A percentile compares a stretch with the other conserved stretches of the same genome.
Evolutionary conservation across 1,140 invertebrate genomes (phyloP).

Genomic region (Holcopasites calliopsidis): DNA sequence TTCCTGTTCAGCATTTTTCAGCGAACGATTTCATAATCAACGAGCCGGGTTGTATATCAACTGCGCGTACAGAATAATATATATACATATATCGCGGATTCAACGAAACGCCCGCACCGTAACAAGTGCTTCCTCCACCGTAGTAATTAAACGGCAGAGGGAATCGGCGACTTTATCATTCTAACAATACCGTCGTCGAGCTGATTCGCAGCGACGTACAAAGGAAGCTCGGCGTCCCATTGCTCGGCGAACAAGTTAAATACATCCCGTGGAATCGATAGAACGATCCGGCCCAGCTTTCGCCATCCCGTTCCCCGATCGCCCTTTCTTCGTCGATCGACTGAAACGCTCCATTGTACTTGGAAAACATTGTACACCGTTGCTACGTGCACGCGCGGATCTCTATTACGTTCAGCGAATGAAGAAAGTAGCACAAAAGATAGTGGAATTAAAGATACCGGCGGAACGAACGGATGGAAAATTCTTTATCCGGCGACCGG

Average conservation of each 20-base stretch:
- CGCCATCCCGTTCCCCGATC: neutral
- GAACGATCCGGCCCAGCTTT: neutral
- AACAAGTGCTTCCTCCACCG: neutral
- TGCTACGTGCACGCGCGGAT: neutral
- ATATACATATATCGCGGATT: conserved; percentile 25
- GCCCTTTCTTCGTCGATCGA: neutral
- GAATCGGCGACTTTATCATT: conserved; percentile 13
- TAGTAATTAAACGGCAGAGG: neutral
- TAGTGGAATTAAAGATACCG: neutral
- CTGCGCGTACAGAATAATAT: conserved; percentile 34
- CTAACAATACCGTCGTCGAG: neutral
- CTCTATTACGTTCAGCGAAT: neutral
- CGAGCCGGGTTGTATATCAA: neutral
- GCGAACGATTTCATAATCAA: conserved; percentile 43
- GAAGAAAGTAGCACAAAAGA: neutral
- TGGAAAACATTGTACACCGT: neutral
- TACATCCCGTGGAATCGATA: neutral
- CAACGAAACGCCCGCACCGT: neutral
- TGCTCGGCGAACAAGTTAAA: neutral
- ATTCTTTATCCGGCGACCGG: neutral
- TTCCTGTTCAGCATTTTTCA: conserved; percentile 29
- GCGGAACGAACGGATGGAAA: neutral
- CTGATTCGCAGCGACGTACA: neutral
- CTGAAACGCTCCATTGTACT: neutral
- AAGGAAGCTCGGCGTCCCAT: neutral